Percentiles rank a stretch among this genome's conserved stretches.
Evolutionary conservation across 2,797 vertebrate species (phyloP).

Genomic region (Diplodus sargus): DNA sequence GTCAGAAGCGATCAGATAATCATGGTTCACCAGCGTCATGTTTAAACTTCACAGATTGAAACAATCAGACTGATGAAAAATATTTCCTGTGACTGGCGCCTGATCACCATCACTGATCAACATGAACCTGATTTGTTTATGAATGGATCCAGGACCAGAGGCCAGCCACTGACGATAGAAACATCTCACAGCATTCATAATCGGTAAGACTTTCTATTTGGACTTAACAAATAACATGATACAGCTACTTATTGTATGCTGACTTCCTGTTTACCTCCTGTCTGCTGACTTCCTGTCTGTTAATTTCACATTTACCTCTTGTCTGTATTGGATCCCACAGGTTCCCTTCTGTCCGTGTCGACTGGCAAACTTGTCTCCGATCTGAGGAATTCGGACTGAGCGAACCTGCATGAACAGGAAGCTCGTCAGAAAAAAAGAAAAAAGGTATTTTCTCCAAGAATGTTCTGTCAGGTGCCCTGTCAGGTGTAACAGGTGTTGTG

Average conservation of each 20-base stretch:
- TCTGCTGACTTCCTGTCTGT: neutral
- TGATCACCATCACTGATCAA: neutral
- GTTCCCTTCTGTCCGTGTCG: conserved; percentile 99
- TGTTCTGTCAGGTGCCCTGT: too few species aligned
- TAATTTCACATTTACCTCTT: conserved; percentile 87
- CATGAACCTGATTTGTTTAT: neutral
- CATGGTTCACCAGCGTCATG: neutral
- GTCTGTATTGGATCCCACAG: conserved; percentile 98
- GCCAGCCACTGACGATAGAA: neutral
- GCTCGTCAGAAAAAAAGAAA: neutral
- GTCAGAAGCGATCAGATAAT: neutral
- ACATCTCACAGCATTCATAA: neutral
- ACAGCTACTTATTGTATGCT: neutral
- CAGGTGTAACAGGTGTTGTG: neutral
- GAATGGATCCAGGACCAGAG: neutral
- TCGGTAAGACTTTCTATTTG: neutral
- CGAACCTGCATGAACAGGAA: conserved; percentile 87
- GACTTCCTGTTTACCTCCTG: neutral
- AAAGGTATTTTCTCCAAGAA: neutral
- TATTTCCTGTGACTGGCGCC: too few species aligned
- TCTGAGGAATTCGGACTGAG: conserved; percentile 97
- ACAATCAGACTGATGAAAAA: neutral
- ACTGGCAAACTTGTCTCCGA: conserved; percentile 99
- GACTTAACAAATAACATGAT: neutral
- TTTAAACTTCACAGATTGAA: neutral